Evolutionary conservation across 2,113 vertebrate genomes (phyloP), one percentile per base, ranked within the genome.

Genomic region (Sphaerodactylus townsendi): DNA sequence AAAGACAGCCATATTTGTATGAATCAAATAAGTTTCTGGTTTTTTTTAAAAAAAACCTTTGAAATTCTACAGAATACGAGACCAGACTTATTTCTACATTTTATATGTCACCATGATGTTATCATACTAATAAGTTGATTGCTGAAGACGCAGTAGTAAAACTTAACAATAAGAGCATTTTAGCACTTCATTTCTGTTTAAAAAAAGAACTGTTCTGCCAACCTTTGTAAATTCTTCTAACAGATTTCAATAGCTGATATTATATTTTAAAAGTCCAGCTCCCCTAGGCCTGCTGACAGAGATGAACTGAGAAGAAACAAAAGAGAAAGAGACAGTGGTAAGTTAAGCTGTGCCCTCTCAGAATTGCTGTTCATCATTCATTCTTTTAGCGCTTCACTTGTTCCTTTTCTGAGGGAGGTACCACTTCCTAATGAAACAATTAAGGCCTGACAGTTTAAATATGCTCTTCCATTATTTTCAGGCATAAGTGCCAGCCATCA

Each of bases 361-460:
- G 87, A 93, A 94, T 92, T 87, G 89, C 89, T 81, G 90, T 71
- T 95, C 93, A 94, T 95, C 93, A 90, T 81, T 95, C 94, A 94
- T 95, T 92, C 94, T 93, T 95, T 94, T 94, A 94, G 83, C 85
- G 87, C 86, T 46, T 90, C 81, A 82, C 84, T 84, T 65, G 86
- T 84, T 93, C 85, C 90, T 93, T 96, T 95, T 95, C 88, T 95
- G 84, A 87, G 91, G 91, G 95, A 96, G 90, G 82, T 93, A 93
- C 91, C 84, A 95, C 89, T 72, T 80, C 83, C 92, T 96, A 96
- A 96, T 96, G 95, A 96, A 96, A 95, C 93, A 96, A 96, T 95
- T 95, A 96, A 92, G 94, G 81, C 68, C 88, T 94, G 94, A 95
- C 95, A 95, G 91, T 93, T 96, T 94, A 95, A 95, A 95, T 95